These are phyloP conservation scores for Emydoidea blandingii DNA, from an alignment of 2,797 vertebrate genomes.

Conservation along the genomic window DNA sequence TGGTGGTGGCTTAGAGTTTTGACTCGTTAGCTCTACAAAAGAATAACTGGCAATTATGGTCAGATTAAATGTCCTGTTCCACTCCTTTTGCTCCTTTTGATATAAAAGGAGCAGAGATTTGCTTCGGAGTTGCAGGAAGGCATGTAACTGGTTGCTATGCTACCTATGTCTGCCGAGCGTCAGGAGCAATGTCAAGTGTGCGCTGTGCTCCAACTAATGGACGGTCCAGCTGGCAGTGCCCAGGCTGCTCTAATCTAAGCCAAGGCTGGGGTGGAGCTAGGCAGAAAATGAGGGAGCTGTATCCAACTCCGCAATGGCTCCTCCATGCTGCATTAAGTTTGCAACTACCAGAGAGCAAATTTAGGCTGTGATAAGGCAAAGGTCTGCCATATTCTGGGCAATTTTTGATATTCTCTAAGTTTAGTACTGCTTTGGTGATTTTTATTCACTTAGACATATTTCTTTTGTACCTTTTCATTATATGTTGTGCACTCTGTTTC, in stretches of 20 bases:
- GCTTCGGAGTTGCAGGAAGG: not conserved
- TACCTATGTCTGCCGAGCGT: not conserved
- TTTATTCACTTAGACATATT: not conserved
- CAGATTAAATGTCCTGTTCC: not conserved
- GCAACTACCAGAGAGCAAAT: rapidly evolving
- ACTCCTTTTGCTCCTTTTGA: not conserved
- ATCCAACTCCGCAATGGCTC: not conserved
- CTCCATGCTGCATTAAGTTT: not conserved
- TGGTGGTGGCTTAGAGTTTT: not conserved
- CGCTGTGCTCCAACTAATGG: not conserved
- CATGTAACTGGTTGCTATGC: not conserved
- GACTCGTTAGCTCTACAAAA: not conserved
- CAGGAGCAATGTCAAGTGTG: not conserved
- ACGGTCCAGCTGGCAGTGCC: not conserved
- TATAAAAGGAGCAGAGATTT: not conserved
- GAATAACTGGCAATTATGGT: not conserved
- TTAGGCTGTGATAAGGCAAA: not conserved
- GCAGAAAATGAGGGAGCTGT: rapidly evolving
- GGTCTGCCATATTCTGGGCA: not conserved
- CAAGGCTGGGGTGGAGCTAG: not conserved
- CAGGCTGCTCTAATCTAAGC: not conserved
- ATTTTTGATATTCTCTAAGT: not conserved
- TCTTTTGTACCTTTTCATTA: not conserved
- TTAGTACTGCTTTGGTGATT: not conserved
- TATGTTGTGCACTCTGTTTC: not conserved